These are phyloP conservation scores for Pheosia gnoma DNA, from an alignment of 2,888 invertebrate species.

Conservation along the genomic window DNA sequence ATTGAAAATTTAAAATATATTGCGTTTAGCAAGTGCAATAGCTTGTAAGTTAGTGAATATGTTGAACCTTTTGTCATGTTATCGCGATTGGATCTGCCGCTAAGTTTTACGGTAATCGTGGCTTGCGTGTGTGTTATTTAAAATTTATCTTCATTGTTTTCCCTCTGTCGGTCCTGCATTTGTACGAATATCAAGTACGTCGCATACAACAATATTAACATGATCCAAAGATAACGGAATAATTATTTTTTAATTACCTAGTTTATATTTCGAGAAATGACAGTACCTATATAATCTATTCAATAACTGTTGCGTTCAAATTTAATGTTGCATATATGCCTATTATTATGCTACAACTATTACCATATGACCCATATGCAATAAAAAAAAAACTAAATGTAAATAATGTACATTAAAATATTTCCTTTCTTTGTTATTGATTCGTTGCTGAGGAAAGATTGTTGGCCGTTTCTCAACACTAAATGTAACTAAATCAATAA, in stretches of 20 bases:
- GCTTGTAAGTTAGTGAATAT: conserved; percentile 41
- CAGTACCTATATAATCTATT: background rate
- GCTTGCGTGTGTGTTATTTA: conserved; percentile 50
- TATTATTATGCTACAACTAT: background rate
- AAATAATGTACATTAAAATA: background rate
- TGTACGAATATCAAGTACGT: conserved; percentile 40
- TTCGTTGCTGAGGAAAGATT: background rate
- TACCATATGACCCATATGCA: background rate
- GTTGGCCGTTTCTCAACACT: background rate
- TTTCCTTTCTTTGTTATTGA: too few relatives aligned
- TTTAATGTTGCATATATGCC: background rate
- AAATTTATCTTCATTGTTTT: conserved; percentile 59
- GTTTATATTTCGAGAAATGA: background rate
- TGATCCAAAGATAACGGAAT: conserved; percentile 33
- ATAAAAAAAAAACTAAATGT: background rate
- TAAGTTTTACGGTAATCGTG: conserved; percentile 74
- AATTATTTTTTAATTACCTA: conserved; percentile 18
- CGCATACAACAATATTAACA: conserved; percentile 30
- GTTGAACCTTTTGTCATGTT: conserved; percentile 71
- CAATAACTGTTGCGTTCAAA: background rate
- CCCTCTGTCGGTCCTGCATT: conserved; percentile 44
- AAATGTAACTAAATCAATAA: background rate
- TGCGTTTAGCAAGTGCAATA: conserved; percentile 14
- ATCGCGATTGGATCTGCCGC: conserved; percentile 69
- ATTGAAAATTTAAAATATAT: conserved; percentile 14